phyloP scores from a whole-genome alignment of 2,888 invertebrate genomes.

The Leucophora obtusa region DNA sequence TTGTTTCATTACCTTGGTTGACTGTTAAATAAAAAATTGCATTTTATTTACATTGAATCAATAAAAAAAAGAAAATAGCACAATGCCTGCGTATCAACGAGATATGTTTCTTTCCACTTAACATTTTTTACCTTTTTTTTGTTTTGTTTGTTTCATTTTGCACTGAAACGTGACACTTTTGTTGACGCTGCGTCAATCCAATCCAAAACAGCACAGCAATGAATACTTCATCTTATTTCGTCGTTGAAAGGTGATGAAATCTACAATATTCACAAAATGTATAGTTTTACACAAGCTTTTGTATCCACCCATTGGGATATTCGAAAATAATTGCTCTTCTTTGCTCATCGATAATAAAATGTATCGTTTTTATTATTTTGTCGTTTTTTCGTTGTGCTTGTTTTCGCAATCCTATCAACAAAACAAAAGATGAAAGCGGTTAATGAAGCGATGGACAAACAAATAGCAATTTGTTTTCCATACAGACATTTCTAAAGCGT shows the following conservation, averaged over 20 bases:
- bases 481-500: too few species aligned
- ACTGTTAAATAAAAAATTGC: constrained; percentile 48
- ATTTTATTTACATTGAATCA: constrained; percentile 58
- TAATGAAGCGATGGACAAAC: background rate
- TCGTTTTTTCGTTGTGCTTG: constrained; percentile 1
- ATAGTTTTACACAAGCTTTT: constrained; percentile 14
- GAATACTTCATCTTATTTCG: constrained; percentile 27
- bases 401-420: background rate
- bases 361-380: constrained; percentile 28
- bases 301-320: constrained; percentile 33
- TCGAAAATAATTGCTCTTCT: constrained; percentile 47
- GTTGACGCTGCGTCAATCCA: constrained; percentile 50
- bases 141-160: constrained; percentile 47
- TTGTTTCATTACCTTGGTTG: constrained; percentile 42
- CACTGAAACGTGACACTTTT: constrained; percentile 63
- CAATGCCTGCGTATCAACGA: background rate
- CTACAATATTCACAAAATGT: too few species aligned
- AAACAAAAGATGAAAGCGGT: background rate
- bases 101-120: constrained; percentile 40
- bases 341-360: constrained; percentile 34
- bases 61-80: constrained; percentile 26
- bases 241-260: constrained; percentile 42
- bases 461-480: background rate
- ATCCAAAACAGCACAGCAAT: constrained; percentile 4
- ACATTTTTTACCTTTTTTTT: constrained; percentile 33